Evolutionary conservation across 53 echinoderm and acorn worm genomes (phyloP).

Genomic region (Zoroaster sp.): DNA sequence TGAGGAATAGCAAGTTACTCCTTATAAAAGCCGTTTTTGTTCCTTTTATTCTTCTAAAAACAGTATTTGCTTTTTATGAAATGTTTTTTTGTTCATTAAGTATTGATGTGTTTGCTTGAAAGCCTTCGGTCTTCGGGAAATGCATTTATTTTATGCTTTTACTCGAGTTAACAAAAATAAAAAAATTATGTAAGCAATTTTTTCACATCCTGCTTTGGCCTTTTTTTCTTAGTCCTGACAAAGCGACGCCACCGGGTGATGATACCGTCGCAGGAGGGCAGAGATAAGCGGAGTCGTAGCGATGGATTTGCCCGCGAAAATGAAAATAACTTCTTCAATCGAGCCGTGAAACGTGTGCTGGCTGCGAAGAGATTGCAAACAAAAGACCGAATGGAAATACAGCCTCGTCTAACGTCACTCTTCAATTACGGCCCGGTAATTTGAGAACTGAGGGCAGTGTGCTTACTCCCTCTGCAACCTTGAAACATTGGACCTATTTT

Average conservation of each 20-base stretch:
- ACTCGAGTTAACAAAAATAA: background rate
- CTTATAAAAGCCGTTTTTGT: background rate
- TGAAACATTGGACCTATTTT: background rate
- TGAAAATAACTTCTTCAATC: slow-evolving; percentile 68
- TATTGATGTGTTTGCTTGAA: background rate
- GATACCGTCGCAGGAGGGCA: slow-evolving; percentile 19
- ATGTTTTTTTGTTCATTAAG: background rate
- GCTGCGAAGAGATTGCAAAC: slow-evolving; percentile 90
- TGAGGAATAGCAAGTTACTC: background rate
- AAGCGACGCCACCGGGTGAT: slow-evolving; percentile 23
- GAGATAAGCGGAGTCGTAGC: slow-evolving; percentile 32
- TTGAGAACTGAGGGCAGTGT: slow-evolving; percentile 94
- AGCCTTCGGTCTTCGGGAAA: background rate
- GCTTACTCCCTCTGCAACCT: slow-evolving; percentile 77
- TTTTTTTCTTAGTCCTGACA: background rate
- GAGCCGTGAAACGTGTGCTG: slow-evolving; percentile 90
- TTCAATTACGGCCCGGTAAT: slow-evolving; percentile 99
- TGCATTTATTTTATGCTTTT: background rate
- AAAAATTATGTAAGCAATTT: background rate
- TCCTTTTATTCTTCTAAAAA: background rate
- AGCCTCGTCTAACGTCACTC: slow-evolving; percentile 99
- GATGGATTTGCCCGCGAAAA: slow-evolving; percentile 71
- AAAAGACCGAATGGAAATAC: slow-evolving; percentile 97
- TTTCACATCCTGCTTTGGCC: background rate
- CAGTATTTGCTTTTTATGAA: background rate